Evolutionary conservation across 2,888 invertebrate species (phyloP).

Genomic region (Idaea dimidiata): DNA sequence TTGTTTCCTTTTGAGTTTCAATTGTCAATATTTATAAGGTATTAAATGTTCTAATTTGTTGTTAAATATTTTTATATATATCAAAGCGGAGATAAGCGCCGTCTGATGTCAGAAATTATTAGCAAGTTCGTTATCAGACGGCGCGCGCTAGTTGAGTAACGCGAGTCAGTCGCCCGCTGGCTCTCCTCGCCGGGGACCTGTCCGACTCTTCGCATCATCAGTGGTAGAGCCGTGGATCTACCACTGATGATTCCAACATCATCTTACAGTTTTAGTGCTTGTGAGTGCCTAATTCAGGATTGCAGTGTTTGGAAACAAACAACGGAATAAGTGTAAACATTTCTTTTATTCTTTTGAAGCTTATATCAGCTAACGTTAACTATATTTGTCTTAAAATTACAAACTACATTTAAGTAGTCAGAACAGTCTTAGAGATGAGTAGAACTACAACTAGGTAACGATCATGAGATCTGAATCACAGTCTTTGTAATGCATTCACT

Average conservation of each 20-base stretch:
- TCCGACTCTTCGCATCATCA: slow-evolving; percentile 11
- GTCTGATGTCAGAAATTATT: slow-evolving; percentile 25
- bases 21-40: background rate
- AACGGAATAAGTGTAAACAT: slow-evolving; percentile 52
- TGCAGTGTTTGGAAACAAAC: slow-evolving; percentile 38
- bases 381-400: slow-evolving; percentile 58
- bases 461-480: slow-evolving; percentile 78
- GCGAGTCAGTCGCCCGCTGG: slow-evolving; percentile 39
- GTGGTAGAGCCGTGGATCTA: slow-evolving; percentile 4
- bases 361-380: slow-evolving; percentile 55
- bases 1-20: background rate
- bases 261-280: slow-evolving; percentile 24
- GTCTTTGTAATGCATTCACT: slow-evolving; percentile 47
- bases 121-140: slow-evolving; percentile 33
- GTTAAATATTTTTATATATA: slow-evolving; percentile 19
- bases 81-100: slow-evolving; percentile 33
- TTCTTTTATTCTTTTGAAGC: slow-evolving; percentile 58
- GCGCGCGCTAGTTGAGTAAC: slow-evolving; percentile 21
- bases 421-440: slow-evolving; percentile 77
- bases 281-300: slow-evolving; percentile 26
- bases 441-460: slow-evolving; percentile 69
- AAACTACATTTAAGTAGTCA: slow-evolving; percentile 72
- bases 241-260: slow-evolving; percentile 22
- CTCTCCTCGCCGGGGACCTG: slow-evolving; percentile 34
- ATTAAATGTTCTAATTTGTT: background rate